Evolutionary conservation across 2,113 vertebrate species (phyloP).

Genomic region (Myotis brandtii): DNA sequence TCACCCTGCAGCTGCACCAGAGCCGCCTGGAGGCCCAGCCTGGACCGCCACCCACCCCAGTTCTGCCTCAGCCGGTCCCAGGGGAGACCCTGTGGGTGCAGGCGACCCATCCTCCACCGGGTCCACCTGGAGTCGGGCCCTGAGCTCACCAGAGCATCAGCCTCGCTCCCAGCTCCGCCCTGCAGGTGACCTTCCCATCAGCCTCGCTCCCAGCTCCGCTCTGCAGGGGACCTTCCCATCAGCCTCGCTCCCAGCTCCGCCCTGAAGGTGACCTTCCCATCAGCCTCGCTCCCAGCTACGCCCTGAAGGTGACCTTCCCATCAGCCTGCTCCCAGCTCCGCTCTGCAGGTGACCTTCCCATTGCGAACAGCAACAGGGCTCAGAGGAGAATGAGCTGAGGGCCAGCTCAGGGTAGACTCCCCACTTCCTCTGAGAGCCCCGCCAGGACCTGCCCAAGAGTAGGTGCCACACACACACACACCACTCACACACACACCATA

Average conservation of each 20-base stretch:
- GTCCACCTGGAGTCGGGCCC: background rate
- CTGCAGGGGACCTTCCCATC: background rate
- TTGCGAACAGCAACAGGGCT: no score
- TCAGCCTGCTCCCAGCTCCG: no score
- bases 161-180: background rate
- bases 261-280: no score
- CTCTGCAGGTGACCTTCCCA: no score
- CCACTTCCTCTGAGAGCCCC: background rate
- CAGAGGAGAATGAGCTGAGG: background rate
- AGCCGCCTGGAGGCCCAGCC: background rate
- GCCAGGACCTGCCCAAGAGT: background rate
- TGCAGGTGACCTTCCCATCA: background rate
- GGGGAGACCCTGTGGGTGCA: background rate
- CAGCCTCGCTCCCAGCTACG: background rate
- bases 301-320: background rate
- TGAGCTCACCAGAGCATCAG: no score
- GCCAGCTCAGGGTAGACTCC: background rate
- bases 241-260: no score
- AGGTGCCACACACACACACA: background rate
- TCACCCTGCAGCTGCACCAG: background rate
- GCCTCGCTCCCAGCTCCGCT: background rate
- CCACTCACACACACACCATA: no score
- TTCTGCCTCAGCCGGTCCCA: background rate
- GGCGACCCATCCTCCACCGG: background rate
- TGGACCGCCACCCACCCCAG: fast-evolving